phyloP scores from a whole-genome alignment of 1,140 invertebrate genomes.

The Notospermus geniculatus region DNA sequence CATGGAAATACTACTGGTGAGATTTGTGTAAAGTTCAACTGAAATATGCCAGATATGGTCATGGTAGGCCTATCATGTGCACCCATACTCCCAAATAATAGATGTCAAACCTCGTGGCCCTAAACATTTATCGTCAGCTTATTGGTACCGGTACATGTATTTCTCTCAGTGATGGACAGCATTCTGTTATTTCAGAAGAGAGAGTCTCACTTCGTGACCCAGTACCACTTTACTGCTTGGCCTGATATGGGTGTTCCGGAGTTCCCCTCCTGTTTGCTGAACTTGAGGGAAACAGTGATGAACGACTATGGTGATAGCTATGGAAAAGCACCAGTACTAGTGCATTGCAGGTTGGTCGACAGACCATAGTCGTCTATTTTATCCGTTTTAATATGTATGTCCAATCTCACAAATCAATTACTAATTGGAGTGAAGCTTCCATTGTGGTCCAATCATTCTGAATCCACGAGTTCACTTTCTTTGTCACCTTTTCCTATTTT shows the following conservation, averaged over 20 bases:
- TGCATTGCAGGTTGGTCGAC: slow-evolving; percentile 47
- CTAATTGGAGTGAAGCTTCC: too few relatives aligned
- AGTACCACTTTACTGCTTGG: slow-evolving; percentile 68
- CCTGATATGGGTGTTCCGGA: slow-evolving; percentile 69
- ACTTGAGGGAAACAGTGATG: slow-evolving; percentile 62
- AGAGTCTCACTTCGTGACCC: slow-evolving; percentile 61
- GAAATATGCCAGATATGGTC: too few relatives aligned
- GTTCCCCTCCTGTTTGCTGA: slow-evolving; percentile 63
- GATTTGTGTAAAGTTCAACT: too few relatives aligned
- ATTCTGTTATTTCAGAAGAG: slow-evolving; percentile 52
- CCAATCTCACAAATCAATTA: too few relatives aligned
- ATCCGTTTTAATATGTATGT: neutral
- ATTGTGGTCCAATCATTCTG: neutral
- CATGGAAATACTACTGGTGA: too few relatives aligned
- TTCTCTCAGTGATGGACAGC: too few relatives aligned
- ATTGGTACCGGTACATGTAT: too few relatives aligned
- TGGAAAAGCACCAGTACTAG: slow-evolving; percentile 37
- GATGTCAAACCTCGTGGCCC: too few relatives aligned
- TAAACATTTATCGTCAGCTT: too few relatives aligned
- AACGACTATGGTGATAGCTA: neutral
- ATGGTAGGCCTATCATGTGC: too few relatives aligned
- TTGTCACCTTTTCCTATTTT: neutral
- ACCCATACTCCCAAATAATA: too few relatives aligned
- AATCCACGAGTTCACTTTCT: neutral
- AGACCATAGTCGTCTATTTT: neutral